Evolutionary conservation across 1,140 invertebrate genomes (phyloP).

Genomic region (Odontomachus brunneus): DNA sequence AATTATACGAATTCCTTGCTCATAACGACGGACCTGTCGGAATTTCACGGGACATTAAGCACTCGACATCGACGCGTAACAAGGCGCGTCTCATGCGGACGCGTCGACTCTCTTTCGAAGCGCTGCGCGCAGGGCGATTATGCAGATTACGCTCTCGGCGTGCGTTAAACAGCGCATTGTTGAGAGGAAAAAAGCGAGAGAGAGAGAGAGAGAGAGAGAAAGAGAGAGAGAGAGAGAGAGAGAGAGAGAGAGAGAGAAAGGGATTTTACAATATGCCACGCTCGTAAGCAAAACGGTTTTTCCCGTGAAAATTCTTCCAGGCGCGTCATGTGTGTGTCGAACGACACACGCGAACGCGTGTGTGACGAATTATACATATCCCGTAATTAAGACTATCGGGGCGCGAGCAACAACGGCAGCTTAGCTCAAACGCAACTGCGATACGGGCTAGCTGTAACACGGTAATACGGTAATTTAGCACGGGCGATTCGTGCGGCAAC

Average conservation of each 20-base stretch:
- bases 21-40: slow-evolving; percentile 7
- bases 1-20: neutral
- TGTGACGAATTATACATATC: slow-evolving; percentile 26
- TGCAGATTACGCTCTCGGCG: neutral
- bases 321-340: too few species aligned
- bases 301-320: too few species aligned
- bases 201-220: too few species aligned
- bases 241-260: too few species aligned
- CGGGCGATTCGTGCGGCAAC: neutral
- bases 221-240: too few species aligned
- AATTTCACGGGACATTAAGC: slow-evolving; percentile 47
- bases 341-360: too few species aligned
- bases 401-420: slow-evolving; percentile 6
- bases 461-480: slow-evolving; percentile 22
- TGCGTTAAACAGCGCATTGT: too few species aligned
- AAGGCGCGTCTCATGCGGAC: neutral
- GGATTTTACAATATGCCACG: too few species aligned
- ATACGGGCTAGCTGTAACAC: slow-evolving; percentile 15
- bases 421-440: slow-evolving; percentile 12
- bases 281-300: too few species aligned
- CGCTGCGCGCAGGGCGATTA: slow-evolving; percentile 25
- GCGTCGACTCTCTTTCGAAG: slow-evolving; percentile 1
- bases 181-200: too few species aligned
- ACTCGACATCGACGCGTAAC: neutral
- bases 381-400: slow-evolving; percentile 51